Percentiles rank a stretch among this genome's conserved stretches.
These are phyloP conservation scores for Orchesellides sinensis DNA, from an alignment of 2,888 invertebrate genomes.

Conservation along the genomic window DNA sequence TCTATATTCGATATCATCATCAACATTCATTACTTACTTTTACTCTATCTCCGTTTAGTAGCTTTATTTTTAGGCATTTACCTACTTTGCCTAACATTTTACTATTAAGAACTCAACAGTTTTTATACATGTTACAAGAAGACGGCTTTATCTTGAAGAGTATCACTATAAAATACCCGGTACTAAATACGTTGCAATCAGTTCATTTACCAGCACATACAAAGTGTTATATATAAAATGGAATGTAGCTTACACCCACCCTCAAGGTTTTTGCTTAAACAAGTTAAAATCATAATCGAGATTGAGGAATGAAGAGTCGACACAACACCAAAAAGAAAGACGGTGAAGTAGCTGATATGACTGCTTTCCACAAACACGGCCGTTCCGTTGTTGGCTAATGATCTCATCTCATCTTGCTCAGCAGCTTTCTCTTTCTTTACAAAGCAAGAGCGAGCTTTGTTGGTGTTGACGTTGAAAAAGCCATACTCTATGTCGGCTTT, in stretches of 20 bases:
- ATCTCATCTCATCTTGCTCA: slow-evolving; percentile 33
- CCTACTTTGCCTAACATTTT: too few species aligned
- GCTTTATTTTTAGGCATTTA: too few species aligned
- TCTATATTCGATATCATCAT: too few species aligned
- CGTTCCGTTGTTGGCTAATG: slow-evolving; percentile 43
- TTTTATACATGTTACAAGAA: too few species aligned
- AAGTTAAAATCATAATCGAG: slow-evolving; percentile 49
- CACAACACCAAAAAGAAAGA: background rate
- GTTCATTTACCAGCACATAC: background rate
- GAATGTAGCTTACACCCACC: background rate
- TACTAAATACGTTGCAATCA: too few species aligned
- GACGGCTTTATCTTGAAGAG: too few species aligned
- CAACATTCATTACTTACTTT: too few species aligned
- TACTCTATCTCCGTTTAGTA: too few species aligned
- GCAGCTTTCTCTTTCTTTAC: slow-evolving; percentile 4
- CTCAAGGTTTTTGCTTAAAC: background rate
- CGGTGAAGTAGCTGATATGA: slow-evolving; percentile 29
- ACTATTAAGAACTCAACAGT: too few species aligned
- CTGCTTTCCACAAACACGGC: slow-evolving; percentile 13
- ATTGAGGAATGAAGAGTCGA: slow-evolving; percentile 30
- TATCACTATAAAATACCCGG: too few species aligned
- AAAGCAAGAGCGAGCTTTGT: slow-evolving; percentile 14
- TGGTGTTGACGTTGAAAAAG: background rate
- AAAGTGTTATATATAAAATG: background rate
- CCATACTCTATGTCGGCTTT: too few species aligned